Evolutionary conservation across 2,888 invertebrate genomes (phyloP), one percentile per base, ranked within the genome.

Genomic region (Athalia circularis): DNA sequence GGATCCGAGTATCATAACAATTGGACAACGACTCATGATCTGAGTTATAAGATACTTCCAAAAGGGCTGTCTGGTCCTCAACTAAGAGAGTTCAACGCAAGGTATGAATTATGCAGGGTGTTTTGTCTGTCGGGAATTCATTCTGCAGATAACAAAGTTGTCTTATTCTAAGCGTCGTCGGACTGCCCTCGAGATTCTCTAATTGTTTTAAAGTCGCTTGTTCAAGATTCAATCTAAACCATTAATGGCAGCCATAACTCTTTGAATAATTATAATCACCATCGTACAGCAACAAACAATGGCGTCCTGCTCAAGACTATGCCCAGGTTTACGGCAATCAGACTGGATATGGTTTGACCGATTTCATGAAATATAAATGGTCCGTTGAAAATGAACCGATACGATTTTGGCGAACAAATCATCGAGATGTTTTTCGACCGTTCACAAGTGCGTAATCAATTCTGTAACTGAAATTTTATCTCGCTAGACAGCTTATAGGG

Each of bases 11-110:
- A 92, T 84, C 89, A 88, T 4, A 92, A 87, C 50, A 90, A 93
- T 86, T 92, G 90, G 86, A 90, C 91, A 8, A 91, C 92, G 0
- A 91, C 90, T 0, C 92, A 91, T 80, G 93, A 93, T 84, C 85
- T 93, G 8, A 92, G 91, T 5, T 93, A 92, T 86, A 91, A 92
- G 83, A 92, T 93, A 82, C 88, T 93, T 65, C 93, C 93, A 0
- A 92, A 91, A 81, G 91, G 91, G 4, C 87, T 91, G 45, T 91
- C 91, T 83, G 92, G 92, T 0, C 92, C 92, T 0, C 85, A 82
- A 54, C 85, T 86, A 81, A 90, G 91, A 4, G 87, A 89, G 81
- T 93, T 91, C 85, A 91, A 88, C 82, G 88, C 90, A 80, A 86
- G 90, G 84, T 89, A n/a, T n/a, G n/a, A 9, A 62, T 29, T 29